Percentiles rank a stretch among this genome's conserved stretches.
These are phyloP conservation scores for Heteropelma amictum DNA, from an alignment of 2,888 invertebrate genomes.

Conservation along the genomic window DNA sequence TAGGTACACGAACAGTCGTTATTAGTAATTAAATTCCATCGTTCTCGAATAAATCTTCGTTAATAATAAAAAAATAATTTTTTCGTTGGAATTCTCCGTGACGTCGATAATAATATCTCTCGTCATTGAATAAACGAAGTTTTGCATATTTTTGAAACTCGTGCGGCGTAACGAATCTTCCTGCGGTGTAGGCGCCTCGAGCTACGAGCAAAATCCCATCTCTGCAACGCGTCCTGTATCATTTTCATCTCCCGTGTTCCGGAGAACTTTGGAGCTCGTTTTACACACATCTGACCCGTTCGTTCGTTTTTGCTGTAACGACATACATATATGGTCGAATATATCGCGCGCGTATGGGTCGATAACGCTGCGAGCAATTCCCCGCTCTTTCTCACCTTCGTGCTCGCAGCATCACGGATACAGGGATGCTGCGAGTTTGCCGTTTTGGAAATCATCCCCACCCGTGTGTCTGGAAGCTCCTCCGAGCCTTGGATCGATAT, in stretches of 20 bases:
- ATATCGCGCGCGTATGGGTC: conserved; percentile 72
- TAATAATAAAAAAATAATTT: too few species aligned
- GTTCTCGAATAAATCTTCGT: too few species aligned
- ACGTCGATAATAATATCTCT: too few species aligned
- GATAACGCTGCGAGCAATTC: conserved; percentile 73
- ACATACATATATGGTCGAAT: conserved; percentile 60
- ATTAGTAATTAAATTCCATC: too few species aligned
- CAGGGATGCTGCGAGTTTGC: conserved; percentile 61
- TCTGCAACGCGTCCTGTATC: conserved; percentile 20
- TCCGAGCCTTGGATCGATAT: too few species aligned
- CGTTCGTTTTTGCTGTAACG: conserved; percentile 8
- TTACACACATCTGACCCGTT: conserved; percentile 2
- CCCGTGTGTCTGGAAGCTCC: too few species aligned
- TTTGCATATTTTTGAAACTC: too few species aligned
- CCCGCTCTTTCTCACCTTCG: conserved; percentile 57
- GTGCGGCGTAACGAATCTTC: neutral
- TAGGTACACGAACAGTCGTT: too few species aligned
- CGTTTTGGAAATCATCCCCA: neutral
- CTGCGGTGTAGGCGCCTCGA: neutral
- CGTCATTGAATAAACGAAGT: neutral
- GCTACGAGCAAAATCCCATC: conserved; percentile 7
- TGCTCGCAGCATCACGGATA: conserved; percentile 66
- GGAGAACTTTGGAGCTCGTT: conserved; percentile 7
- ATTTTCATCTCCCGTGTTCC: conserved; percentile 14
- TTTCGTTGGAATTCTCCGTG: too few species aligned